These are phyloP conservation scores for Carassius auratus DNA, from an alignment of 2,113 vertebrate species.

Conservation along the genomic window DNA sequence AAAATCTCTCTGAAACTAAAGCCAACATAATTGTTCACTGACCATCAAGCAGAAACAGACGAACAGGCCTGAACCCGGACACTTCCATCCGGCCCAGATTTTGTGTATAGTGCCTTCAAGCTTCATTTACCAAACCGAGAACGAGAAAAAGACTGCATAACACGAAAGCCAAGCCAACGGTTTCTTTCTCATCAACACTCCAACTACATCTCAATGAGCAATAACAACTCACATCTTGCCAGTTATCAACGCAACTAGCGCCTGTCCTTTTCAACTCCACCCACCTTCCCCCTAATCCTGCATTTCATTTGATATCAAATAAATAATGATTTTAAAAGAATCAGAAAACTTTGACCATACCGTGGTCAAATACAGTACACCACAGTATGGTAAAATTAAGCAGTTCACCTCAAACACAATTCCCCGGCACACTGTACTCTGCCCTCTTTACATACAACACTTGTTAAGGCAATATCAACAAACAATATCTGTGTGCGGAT, in stretches of 20 bases:
- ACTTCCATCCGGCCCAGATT: not conserved
- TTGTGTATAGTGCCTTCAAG: not conserved
- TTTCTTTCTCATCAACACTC: not conserved
- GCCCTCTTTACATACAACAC: constrained; percentile 35
- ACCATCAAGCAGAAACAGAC: constrained; percentile 27
- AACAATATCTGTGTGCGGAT: constrained; percentile 50
- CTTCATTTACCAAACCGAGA: constrained; percentile 9
- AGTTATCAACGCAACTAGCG: constrained; percentile 5
- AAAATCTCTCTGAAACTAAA: constrained; percentile 21
- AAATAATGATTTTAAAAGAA: constrained; percentile 39
- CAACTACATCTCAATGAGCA: no score
- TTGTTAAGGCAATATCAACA: constrained; percentile 59
- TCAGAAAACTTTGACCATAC: not conserved
- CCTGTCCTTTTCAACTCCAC: not conserved
- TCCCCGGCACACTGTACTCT: constrained; percentile 20
- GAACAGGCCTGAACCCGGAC: constrained; percentile 40
- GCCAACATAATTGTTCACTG: constrained; percentile 18
- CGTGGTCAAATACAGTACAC: constrained; percentile 26
- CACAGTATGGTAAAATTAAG: constrained; percentile 44
- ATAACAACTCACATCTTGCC: constrained; percentile 16
- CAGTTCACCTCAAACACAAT: constrained; percentile 49
- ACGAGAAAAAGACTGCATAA: constrained; percentile 15
- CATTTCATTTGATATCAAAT: constrained; percentile 26
- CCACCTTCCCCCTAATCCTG: not conserved
- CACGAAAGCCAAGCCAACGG: constrained; percentile 10